Conservation (phyloP, 1,140 invertebrate species). For the Tyrophagus putrescentiae region DNA sequence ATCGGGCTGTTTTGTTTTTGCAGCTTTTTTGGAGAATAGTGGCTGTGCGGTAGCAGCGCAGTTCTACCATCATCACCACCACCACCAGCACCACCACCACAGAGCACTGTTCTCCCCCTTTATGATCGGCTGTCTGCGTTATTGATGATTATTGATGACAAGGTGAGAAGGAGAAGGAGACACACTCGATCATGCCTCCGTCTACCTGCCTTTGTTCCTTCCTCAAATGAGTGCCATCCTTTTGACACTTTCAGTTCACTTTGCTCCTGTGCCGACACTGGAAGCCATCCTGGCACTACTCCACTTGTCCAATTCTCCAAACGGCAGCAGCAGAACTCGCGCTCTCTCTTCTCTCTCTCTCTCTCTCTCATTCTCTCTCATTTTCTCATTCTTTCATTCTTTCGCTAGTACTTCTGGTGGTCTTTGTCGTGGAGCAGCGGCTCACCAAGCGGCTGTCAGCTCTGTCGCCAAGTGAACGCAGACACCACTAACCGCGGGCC, state of each 20-base stretch:
- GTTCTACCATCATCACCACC: too few species aligned
- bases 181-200: constrained; percentile 8
- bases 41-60: too few species aligned
- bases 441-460: too few species aligned
- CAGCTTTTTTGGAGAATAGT: not conserved
- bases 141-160: constrained; percentile 23
- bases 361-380: too few species aligned
- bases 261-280: not conserved
- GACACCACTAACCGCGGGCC: not conserved
- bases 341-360: too few species aligned
- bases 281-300: too few species aligned
- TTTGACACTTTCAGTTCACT: not conserved
- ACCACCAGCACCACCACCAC: not conserved
- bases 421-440: too few species aligned
- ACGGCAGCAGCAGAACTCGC: too few species aligned
- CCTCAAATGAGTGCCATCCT: not conserved
- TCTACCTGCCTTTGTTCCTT: not conserved
- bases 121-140: not conserved
- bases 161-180: constrained; percentile 21
- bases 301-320: too few species aligned
- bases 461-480: not conserved
- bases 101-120: not conserved
- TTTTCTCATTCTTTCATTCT: too few species aligned
- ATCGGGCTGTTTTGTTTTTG: not conserved
- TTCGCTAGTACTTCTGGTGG: too few species aligned